Base-by-base conservation (phyloP, 2,113 vertebrate genomes). In the Melanerpes aurifrons region DNA sequence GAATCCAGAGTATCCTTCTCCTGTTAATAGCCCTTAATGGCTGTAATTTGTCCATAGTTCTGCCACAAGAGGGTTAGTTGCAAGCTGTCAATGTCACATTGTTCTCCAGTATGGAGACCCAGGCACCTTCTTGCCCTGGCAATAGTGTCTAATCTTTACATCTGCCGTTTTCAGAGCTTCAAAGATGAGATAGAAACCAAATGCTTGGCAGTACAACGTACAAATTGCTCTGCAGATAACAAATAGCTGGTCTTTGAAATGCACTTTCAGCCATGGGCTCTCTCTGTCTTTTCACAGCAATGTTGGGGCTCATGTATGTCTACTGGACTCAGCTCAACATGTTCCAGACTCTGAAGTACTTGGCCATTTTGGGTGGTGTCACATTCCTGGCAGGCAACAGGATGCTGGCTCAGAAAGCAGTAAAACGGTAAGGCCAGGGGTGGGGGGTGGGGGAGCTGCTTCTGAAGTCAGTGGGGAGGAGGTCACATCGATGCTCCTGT, bases 301-400 rank as follows among this genome's bases (percentile, higher is more conserved):
- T 99, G 98, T 96, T 99, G 95, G 99, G 98, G 54, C 98, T 99
- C 81, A 99, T 99, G 99, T 99, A 99, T 35, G 96, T 99, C 79
- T 99, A 99, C 97, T 99, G 99, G 99, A 99, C 99, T 94, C 99
- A 99, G 64, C 98, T 99, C 87, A 98, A 99, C 98, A 99, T 99
- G 99, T 99, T 99, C 98, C 99, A 99, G 97, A 99, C 99, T 24
- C 97, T 99, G 90, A 99, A 99, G 97, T 99, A 99, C 96, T 97
- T 99, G 97, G 99, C 99, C 72, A 98, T 99, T 95, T 97, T 99
- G 54, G 99, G 99, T 48, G 98, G 98, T 9, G 82, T 99, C 86
- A 99, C 99, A 4, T 99, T 99, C 98, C 98, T 99, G 58, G 99
- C 99, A 63, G 99, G 99, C 82, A 99, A 99, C 96, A 99, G 99